Evolutionary conservation across 2,888 invertebrate species (phyloP).

Genomic region (Synanthedon myopaeformis): DNA sequence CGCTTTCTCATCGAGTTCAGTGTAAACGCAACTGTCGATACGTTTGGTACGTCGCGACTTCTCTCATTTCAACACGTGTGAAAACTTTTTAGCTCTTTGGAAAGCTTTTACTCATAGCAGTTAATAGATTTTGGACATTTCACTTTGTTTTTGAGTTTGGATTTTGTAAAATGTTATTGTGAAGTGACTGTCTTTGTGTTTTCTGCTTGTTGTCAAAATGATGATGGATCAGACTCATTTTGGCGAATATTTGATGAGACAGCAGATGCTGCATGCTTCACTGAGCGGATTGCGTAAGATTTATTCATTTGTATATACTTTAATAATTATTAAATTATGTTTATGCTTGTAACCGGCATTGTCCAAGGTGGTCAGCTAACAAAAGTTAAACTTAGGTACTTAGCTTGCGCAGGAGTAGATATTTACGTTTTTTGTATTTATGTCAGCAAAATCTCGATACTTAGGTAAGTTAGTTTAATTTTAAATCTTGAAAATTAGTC

Average conservation of each 20-base stretch:
- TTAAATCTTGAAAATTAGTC: no score
- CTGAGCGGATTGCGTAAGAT: conserved; percentile 58
- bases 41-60: conserved; percentile 30
- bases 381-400: no score
- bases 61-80: conserved; percentile 4
- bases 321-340: no score
- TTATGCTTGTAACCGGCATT: no score
- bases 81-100: not conserved
- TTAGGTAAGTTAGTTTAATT: no score
- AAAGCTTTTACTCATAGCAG: not conserved
- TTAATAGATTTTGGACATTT: not conserved
- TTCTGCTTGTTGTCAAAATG: conserved; percentile 31
- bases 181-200: conserved; percentile 35
- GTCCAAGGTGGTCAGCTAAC: no score
- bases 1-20: conserved; percentile 31
- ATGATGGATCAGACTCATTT: conserved; percentile 68
- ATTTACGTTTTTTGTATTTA: no score
- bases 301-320: not conserved
- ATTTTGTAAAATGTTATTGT: conserved; percentile 35
- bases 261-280: conserved; percentile 63
- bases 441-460: no score
- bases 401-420: no score
- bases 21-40: conserved; percentile 54
- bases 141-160: not conserved
- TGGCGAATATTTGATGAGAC: conserved; percentile 61